These are phyloP conservation scores for Cacoxenus indagator DNA, from an alignment of 2,888 invertebrate species.

Conservation along the genomic window DNA sequence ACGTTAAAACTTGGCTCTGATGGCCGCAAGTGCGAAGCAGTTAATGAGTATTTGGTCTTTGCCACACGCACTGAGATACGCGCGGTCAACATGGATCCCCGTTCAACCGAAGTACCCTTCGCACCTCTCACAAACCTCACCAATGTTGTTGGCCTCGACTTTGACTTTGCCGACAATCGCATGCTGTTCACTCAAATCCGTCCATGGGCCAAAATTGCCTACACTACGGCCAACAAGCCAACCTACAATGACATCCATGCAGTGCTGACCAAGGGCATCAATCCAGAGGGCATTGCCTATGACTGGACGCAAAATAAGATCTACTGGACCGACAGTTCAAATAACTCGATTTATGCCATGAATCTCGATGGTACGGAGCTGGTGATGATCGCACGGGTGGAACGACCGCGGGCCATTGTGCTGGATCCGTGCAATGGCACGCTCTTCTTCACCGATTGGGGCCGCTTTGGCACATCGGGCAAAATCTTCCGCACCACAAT, in stretches of 20 bases:
- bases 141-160: slow-evolving; percentile 95
- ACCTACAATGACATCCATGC: slow-evolving; percentile 76
- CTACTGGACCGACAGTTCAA: slow-evolving; percentile 97
- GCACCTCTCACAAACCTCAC: slow-evolving; percentile 87
- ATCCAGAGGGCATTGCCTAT: slow-evolving; percentile 94
- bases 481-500: slow-evolving; percentile 96
- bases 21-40: slow-evolving; percentile 82
- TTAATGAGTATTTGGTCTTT: slow-evolving; percentile 92
- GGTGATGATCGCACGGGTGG: slow-evolving; percentile 93
- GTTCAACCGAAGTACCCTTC: slow-evolving; percentile 86
- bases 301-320: slow-evolving; percentile 98
- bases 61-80: slow-evolving; percentile 95
- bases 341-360: slow-evolving; percentile 95
- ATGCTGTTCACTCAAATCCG: slow-evolving; percentile 94
- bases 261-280: slow-evolving; percentile 84
- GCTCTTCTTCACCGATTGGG: slow-evolving; percentile 97
- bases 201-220: slow-evolving; percentile 90
- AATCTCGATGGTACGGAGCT: slow-evolving; percentile 88
- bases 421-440: slow-evolving; percentile 97
- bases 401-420: slow-evolving; percentile 93
- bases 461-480: slow-evolving; percentile 90
- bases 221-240: slow-evolving; percentile 82
- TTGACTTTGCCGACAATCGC: slow-evolving; percentile 89
- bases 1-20: slow-evolving; percentile 81
- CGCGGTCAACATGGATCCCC: slow-evolving; percentile 89